These are phyloP conservation scores for Pygmarrhopalites habei DNA, from an alignment of 1,140 invertebrate genomes.

Conservation along the genomic window DNA sequence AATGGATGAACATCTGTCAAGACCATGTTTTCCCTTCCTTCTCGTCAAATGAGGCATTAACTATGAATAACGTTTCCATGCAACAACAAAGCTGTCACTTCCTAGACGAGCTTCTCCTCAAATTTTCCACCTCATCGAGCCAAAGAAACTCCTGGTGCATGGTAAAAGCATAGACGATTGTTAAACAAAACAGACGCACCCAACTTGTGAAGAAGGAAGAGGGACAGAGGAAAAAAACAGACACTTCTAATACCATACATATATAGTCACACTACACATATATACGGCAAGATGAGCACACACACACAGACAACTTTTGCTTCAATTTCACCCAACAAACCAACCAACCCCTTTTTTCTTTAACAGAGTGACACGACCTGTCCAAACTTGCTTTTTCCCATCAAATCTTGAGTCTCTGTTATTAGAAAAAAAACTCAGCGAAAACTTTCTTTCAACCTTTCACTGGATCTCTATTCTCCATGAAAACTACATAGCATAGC, in stretches of 20 bases:
- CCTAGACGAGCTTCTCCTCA: not conserved
- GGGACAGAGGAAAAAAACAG: too few species aligned
- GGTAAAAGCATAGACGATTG: too few species aligned
- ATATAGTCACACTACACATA: too few species aligned
- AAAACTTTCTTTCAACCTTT: slow-evolving; percentile 1
- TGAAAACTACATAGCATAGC: too few species aligned
- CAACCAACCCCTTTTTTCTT: slow-evolving; percentile 4
- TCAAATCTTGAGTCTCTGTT: slow-evolving; percentile 2
- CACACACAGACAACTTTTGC: too few species aligned
- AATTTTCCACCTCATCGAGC: slow-evolving; percentile 5
- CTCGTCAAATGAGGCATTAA: not conserved
- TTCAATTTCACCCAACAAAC: slow-evolving; percentile 8
- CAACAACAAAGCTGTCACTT: too few species aligned
- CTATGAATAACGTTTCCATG: too few species aligned
- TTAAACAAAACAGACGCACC: too few species aligned
- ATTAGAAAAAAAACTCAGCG: slow-evolving; percentile 4
- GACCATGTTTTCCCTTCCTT: not conserved
- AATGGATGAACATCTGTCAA: not conserved
- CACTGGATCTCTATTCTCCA: not conserved
- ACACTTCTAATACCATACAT: too few species aligned
- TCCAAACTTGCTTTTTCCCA: slow-evolving; percentile 10
- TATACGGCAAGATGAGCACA: too few species aligned
- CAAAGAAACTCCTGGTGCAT: not conserved
- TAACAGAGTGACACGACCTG: not conserved
- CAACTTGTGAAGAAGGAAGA: too few species aligned